phyloP scores from a whole-genome alignment of 37 sponge, comb jelly and placozoan genomes.

The Petrosia ficiformis region DNA sequence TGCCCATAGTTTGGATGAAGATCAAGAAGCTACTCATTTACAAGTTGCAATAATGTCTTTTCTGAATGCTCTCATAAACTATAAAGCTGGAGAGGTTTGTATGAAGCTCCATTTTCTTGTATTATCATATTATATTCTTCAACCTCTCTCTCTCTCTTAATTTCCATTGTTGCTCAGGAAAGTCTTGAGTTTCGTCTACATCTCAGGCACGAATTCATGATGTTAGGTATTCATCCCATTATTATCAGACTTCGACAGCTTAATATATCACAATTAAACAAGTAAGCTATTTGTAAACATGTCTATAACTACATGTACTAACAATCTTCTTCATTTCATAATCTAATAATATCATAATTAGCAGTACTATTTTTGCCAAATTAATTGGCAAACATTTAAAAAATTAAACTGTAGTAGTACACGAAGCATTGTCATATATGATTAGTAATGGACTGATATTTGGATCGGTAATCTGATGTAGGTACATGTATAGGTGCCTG shows the following conservation, averaged over 20 bases:
- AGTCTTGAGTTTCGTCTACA: slow-evolving; percentile 81
- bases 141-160: background rate
- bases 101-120: no score
- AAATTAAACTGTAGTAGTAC: no score
- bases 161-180: slow-evolving; percentile 37
- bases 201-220: slow-evolving; percentile 71
- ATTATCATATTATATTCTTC: no score
- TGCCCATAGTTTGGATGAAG: slow-evolving; percentile 50
- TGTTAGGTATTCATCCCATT: slow-evolving; percentile 72
- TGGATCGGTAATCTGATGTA: no score
- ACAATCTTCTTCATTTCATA: background rate
- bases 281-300: slow-evolving; percentile 28
- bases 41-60: slow-evolving; percentile 79
- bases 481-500: no score
- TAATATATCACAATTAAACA: slow-evolving; percentile 60
- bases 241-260: slow-evolving; percentile 54
- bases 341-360: no score
- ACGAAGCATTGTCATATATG: no score
- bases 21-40: slow-evolving; percentile 42
- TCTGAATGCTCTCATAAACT: slow-evolving; percentile 75
- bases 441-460: no score
- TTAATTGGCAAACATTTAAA: no score
- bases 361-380: no score
- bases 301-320: background rate
- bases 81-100: slow-evolving; percentile 78